Conservation (phyloP, 2,113 vertebrate genomes). For the Callocephalon fimbriatum region DNA sequence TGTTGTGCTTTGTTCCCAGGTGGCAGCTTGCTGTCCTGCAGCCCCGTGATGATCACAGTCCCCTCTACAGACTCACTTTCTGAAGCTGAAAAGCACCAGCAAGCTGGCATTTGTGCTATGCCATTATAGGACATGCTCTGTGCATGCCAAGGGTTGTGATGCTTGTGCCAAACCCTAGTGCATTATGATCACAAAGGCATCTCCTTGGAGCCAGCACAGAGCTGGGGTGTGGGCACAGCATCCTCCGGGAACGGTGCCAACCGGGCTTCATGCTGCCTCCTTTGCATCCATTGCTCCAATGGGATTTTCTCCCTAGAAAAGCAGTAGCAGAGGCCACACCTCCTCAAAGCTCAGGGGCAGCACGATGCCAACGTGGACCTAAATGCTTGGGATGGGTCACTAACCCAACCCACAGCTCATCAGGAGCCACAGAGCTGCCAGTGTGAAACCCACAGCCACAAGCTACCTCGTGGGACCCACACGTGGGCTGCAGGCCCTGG, state of each 20-base stretch:
- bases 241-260: neutral
- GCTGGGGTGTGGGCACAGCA: neutral
- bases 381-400: neutral
- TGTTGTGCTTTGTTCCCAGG: neutral
- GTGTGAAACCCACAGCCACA: fast-evolving
- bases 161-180: neutral
- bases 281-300: fast-evolving
- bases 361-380: fast-evolving
- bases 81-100: neutral
- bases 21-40: neutral
- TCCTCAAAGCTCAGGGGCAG: neutral
- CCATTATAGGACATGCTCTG: fast-evolving
- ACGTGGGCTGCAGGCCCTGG: neutral
- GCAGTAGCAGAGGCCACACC: fast-evolving
- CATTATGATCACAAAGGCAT: neutral
- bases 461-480: neutral
- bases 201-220: fast-evolving
- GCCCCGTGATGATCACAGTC: neutral
- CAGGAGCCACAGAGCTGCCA: neutral
- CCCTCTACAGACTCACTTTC: fast-evolving
- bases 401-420: neutral
- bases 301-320: neutral
- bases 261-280: neutral
- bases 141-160: fast-evolving
- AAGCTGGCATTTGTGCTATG: neutral